Evolutionary conservation across 2,113 vertebrate genomes (phyloP), one percentile per base, ranked within the genome.

Genomic region (Herpailurus yagouaroundi): DNA sequence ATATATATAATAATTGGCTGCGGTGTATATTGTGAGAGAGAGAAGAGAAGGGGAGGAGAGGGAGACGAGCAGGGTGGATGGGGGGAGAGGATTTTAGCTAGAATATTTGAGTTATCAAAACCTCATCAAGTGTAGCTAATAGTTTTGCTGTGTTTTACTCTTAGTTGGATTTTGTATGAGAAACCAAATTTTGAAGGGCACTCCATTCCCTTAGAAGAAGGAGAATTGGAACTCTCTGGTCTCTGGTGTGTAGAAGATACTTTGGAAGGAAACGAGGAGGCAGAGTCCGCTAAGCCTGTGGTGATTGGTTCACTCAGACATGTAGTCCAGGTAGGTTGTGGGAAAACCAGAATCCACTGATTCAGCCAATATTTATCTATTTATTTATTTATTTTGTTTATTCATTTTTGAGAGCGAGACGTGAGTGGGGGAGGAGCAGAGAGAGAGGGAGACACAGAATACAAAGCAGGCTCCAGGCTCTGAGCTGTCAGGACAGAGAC

Each of bases 121-220:
- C 63, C 4, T 92, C 29, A 69, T 10, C 29, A 83, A 86, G 25
- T 60, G 33, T 68, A 45, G 29, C 82, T 97, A 95, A 98, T 73
- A 36, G 55, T 81, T 91, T 94, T 82, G 41, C 14, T 79, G 21
- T 97, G 69, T 96, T 97, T 98, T 74, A 66, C 97, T 96, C 97
- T 84, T 98, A 99, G 99, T 98, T 99, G 99, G 99, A 99, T 99
- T 97, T 98, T 99, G 27, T 99, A 99, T 98, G 99, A 99, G 92
- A 99, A 99, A 94, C 99, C 99, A 60, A 99, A 99, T 98, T 99
- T 99, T 98, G 99, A 99, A 99, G 99, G 99, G 0, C 99, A 99
- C 4, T 98, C 98, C 80, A 97, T 99, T 63, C 99, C 99, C 1
- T 93, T 99, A 38, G 99, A 99, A 97, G 99, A 99, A 98, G 99